These are phyloP conservation scores for Platycheirus rosarum DNA, from an alignment of 2,888 invertebrate genomes.

Conservation along the genomic window DNA sequence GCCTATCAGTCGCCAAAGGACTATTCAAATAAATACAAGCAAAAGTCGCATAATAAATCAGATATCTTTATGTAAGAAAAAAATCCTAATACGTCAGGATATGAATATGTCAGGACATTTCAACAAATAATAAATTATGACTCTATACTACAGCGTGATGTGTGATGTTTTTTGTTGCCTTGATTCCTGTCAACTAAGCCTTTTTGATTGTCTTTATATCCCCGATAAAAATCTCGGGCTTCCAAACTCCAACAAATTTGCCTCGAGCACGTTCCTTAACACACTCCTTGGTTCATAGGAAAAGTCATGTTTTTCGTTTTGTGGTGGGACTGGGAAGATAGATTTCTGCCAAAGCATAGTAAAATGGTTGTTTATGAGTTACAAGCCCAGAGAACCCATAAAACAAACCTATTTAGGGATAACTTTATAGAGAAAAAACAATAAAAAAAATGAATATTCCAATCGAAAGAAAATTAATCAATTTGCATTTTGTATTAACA, in stretches of 20 bases:
- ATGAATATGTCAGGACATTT: constrained; percentile 26
- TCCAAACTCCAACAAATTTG: neutral
- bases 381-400: constrained; percentile 4
- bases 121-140: constrained; percentile 27
- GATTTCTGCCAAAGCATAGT: constrained; percentile 33
- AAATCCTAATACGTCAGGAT: constrained; percentile 9
- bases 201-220: constrained; percentile 5
- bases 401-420: neutral
- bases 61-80: neutral
- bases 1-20: no score
- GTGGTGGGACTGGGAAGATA: neutral
- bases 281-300: neutral
- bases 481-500: constrained; percentile 12
- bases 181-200: constrained; percentile 18
- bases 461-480: constrained; percentile 23
- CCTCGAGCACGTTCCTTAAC: constrained; percentile 3
- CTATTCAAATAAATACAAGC: no score
- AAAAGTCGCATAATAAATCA: neutral
- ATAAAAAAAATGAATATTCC: constrained; percentile 2
- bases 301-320: neutral
- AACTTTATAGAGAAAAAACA: neutral
- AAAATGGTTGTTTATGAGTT: constrained; percentile 35
- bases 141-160: neutral
- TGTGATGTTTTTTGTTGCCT: neutral
- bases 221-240: constrained; percentile 12